These are phyloP conservation scores for Amphimallon solstitiale DNA, from an alignment of 2,888 invertebrate species.

Conservation along the genomic window DNA sequence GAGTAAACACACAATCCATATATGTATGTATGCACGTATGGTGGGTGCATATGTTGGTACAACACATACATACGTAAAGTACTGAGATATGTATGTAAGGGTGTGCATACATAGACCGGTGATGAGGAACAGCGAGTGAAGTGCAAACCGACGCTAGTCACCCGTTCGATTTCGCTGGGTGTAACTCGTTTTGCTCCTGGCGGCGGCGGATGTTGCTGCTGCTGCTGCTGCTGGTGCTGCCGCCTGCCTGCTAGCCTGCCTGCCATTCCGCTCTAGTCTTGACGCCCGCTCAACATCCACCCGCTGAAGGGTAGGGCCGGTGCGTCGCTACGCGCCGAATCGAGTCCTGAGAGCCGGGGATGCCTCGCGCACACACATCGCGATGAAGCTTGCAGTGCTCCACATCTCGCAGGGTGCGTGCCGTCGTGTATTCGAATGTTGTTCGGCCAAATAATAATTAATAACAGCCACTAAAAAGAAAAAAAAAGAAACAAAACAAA, in stretches of 20 bases:
- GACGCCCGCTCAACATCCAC: constrained; percentile 18
- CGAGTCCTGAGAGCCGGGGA: constrained; percentile 36
- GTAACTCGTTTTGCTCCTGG: constrained; percentile 35
- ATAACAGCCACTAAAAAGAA: not conserved
- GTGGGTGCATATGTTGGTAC: not conserved
- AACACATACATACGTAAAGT: no score
- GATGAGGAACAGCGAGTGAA: not conserved
- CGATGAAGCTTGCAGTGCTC: constrained; percentile 58
- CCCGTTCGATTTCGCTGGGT: constrained; percentile 35
- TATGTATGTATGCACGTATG: not conserved
- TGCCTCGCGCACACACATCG: constrained; percentile 56
- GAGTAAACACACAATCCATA: not conserved
- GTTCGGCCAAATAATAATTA: constrained; percentile 35
- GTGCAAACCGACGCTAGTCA: not conserved
- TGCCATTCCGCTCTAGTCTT: constrained; percentile 14
- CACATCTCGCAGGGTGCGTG: constrained; percentile 58
- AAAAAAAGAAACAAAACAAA: constrained; percentile 19
- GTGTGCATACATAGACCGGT: not conserved
- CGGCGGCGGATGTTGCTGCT: constrained; percentile 27
- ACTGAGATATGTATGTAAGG: no score
- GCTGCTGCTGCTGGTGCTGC: constrained; percentile 25
- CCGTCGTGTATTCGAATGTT: constrained; percentile 44
- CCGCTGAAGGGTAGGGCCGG: constrained; percentile 40
- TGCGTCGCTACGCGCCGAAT: constrained; percentile 42
- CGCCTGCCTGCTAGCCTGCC: constrained; percentile 17